Base-by-base conservation (phyloP, 2,797 vertebrate species). In the Falco naumanni region DNA sequence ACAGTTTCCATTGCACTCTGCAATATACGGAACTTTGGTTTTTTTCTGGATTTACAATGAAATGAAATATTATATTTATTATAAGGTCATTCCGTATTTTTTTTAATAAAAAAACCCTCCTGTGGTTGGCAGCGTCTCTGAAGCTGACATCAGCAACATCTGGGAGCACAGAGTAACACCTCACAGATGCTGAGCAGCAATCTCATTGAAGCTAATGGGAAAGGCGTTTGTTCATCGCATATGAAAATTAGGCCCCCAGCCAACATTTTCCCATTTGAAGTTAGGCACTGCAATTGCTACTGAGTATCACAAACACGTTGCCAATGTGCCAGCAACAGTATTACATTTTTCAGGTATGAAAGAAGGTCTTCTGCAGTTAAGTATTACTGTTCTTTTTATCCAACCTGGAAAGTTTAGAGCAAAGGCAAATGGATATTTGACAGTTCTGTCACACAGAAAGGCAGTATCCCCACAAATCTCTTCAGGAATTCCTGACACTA, bases 101-200 rank as follows among this genome's bases (percentile, higher is more conserved):
- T 24, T 17, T 6, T 13, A 41, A 41, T 20, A 74, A 76, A 78
- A 53, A 41, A 20, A 8, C 6, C 29, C 63, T 70, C 45, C 28
- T 45, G 20, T 66, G 70, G 47, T 90, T 95, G 84, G 57, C 77
- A 89, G 34, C 1, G 0, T 90, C 56, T 72, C 75, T 87, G 50
- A 90, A 90, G 70, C 70, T 95, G 86, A 93, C 81, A 94, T 87
- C 81, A 77, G 84, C 85, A 90, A 89, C 77, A 95, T 87, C 90
- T 95, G 88, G 60, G 86, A 95, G n/a, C 4, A 10, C 26, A 83
- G 54, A 78, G 64, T 82, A 85, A 72, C 76, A 88, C 84, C 68
- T 93, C 66, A 18, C 68, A 93, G 90, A 89, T 95, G 78, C 92
- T 89, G 71, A 95, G 75, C 86, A 89, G 75, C 84, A 76, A 34